phyloP scores from a whole-genome alignment of 1,140 invertebrate genomes.

The Sycophaga agraensis region DNA sequence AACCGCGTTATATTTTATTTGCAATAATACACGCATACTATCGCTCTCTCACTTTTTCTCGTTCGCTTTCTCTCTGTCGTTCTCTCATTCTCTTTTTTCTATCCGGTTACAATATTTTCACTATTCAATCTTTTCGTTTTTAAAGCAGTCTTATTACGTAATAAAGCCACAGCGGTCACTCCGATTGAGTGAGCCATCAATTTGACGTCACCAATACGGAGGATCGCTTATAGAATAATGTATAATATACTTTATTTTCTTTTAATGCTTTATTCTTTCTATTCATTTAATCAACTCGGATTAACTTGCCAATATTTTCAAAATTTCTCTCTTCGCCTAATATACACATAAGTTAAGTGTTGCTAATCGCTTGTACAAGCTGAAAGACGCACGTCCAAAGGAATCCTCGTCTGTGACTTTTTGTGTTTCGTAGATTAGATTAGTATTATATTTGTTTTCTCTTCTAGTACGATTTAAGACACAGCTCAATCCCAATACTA shows the following conservation, averaged over 20 bases:
- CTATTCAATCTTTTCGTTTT: conserved; percentile 32
- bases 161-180: conserved; percentile 22
- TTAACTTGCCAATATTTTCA: conserved; percentile 18
- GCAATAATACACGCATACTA: conserved; percentile 12
- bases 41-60: too few relatives aligned
- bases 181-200: conserved; percentile 4
- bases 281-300: conserved; percentile 1
- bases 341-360: background rate
- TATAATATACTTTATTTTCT: background rate
- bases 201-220: background rate
- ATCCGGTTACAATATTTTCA: conserved; percentile 14
- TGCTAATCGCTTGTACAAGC: conserved; percentile 23
- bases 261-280: too few relatives aligned
- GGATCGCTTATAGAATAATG: background rate
- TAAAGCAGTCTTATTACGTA: conserved; percentile 47
- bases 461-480: background rate
- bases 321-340: conserved; percentile 7
- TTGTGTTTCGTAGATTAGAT: too few relatives aligned
- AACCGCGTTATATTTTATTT: conserved; percentile 27
- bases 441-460: background rate
- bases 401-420: conserved; percentile 20
- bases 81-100: background rate
- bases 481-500: background rate
- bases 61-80: background rate
- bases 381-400: conserved; percentile 28